A percentile compares a stretch with the other conserved stretches of the same genome.
phyloP scores from a whole-genome alignment of 1,140 invertebrate genomes.

The Pseudoatta argentina region DNA sequence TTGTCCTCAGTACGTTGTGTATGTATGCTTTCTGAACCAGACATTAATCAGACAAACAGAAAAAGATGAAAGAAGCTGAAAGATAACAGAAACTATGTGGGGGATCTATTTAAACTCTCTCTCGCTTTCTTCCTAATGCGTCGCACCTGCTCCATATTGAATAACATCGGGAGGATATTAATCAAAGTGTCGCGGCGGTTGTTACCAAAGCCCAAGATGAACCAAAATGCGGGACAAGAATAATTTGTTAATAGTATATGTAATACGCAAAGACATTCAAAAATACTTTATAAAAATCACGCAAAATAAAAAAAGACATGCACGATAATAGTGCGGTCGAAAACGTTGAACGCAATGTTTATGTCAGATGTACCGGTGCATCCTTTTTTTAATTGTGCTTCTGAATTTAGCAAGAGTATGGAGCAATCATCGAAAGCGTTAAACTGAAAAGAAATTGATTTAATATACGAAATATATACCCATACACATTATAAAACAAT shows the following conservation, averaged over 20 bases:
- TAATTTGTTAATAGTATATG: conserved; percentile 1
- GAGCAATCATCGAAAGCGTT: conserved; percentile 31
- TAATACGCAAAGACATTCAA: neutral
- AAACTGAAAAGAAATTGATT: conserved; percentile 61
- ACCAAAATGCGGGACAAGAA: conserved; percentile 5
- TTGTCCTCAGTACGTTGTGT: conserved; percentile 14
- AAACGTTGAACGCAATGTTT: conserved; percentile 25
- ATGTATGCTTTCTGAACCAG: conserved; percentile 54
- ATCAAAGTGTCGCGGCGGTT: neutral
- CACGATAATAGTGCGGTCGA: neutral
- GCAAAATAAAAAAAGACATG: conserved; percentile 26
- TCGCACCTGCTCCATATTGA: conserved; percentile 33
- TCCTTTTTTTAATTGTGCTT: conserved; percentile 26
- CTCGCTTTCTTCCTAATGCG: conserved; percentile 36
- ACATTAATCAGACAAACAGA: conserved; percentile 44
- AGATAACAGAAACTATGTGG: conserved; percentile 64
- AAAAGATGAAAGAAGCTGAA: conserved; percentile 72
- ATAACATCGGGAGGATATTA: conserved; percentile 21
- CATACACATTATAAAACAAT: neutral
- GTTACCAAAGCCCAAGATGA: conserved; percentile 20
- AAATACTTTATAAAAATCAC: neutral
- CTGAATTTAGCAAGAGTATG: conserved; percentile 26
- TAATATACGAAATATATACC: neutral
- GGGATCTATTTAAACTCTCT: conserved; percentile 29
- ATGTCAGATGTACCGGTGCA: conserved; percentile 3